Evolutionary conservation across 2,888 invertebrate species (phyloP), one percentile per base, ranked within the genome.

Genomic region (Caenorhabditis uteleia): DNA sequence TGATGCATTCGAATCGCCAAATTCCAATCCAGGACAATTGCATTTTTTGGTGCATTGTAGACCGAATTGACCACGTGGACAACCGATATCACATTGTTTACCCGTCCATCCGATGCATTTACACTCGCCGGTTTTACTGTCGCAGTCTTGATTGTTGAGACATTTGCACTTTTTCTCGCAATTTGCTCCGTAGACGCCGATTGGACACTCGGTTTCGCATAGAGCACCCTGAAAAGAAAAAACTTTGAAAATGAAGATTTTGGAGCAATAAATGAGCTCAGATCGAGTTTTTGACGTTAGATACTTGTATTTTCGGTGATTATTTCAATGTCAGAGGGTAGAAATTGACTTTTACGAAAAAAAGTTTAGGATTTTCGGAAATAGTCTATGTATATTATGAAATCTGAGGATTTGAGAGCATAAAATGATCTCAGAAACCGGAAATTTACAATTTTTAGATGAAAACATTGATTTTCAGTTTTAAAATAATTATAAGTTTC

Each of bases 21-120:
- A 64, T 33, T 55, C 71, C 70, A 75, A 79, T 64, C 72, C 84
- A 77, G 48, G 64, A 27, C 87, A 62, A 10, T 54, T 43, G 57
- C 82, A 84, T 25, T 68, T 66, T n/a, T 67, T 18, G 6, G 26
- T 27, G 20, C 59, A 65, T 29, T 65, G 59, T 6, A 51, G 36
- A 12, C 82, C 82, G 45, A 73, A 82, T 12, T 44, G 47, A 27
- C 77, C 78, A 25, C 64, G 42, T 2, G 68, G 75, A 62, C 79
- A 82, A 16, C 75, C 74, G 25, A 45, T 68, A 38, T 74, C 72
- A 64, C 80, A 82, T 50, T 77, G 78, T 12, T 82, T 77, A 3
- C 82, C 82, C 7, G 62, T 77, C 71, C 77, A 83, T 40, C 83
- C 80, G 42, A 77, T 48, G 53, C 81, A 81, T 20, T 62, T 23